Evolutionary conservation across 1,140 invertebrate genomes (phyloP), one percentile per base, ranked within the genome.

Genomic region (Oedothorax gibbosus): DNA sequence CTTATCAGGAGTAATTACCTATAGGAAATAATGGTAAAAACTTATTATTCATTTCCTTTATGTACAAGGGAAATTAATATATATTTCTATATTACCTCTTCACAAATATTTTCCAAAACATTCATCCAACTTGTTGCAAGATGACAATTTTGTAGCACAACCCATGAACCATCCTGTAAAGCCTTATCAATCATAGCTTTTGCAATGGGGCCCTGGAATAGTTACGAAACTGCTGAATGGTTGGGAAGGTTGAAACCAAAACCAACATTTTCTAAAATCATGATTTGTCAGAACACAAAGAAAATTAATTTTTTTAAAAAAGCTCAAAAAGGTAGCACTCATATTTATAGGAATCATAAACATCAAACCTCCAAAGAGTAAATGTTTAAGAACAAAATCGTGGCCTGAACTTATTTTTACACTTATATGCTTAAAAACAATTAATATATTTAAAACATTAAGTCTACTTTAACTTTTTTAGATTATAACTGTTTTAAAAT

Each of bases 91-190:
- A 51, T 81, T 81, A 86, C 86, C 66, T 91, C 88, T 89, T 91
- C 85, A 56, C 87, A 82, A 82, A 87, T 71, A 50, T 83, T 87
- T 69, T 87, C 87, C 15, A 87, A 35, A 15, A 53, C 77, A 53
- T 89, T 89, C 90, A 92, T 91, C 91, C 91, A 92, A 35, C 90
- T 91, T 51, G 91, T 89, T n/a, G 91, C 91, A 71, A 92, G 87
- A 86, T 92, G 91, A 88, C 91, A 91, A 87, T 91, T 88, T 53
- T 88, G 87, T 20, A 88, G 69, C 15, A 88, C 86, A 20, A 88
- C 87, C 87, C 87, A 88, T 18, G 90, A 90, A 10, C 91, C 91
- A 86, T 91, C 90, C 85, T 91, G 91, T 12, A 89, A 78, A 7
- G 88, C 91, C 73, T 89, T 90, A 78, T 91, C 90, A n/a, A 92